Conservation (phyloP, 2,797 vertebrate species). For the Tinamus major region DNA sequence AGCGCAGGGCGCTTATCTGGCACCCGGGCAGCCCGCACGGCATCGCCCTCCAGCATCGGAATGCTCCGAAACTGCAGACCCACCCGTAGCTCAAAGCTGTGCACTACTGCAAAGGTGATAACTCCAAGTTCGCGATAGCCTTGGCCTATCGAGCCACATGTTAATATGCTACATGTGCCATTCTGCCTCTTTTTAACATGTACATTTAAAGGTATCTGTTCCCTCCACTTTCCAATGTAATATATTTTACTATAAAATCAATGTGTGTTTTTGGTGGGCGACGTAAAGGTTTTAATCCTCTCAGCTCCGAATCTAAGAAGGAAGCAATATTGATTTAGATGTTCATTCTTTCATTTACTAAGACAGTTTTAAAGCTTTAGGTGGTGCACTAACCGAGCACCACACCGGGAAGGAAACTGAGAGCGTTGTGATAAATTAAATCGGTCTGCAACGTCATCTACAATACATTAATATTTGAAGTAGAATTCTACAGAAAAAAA, state of each 20-base stretch:
- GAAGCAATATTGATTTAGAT: conserved; percentile 53
- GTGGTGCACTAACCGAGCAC: conserved; percentile 53
- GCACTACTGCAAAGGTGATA: background rate
- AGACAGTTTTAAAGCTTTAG: conserved; percentile 47
- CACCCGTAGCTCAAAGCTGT: background rate
- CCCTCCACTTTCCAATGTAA: conserved; percentile 13
- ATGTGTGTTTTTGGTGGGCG: conserved; percentile 29
- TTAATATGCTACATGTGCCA: conserved; percentile 7
- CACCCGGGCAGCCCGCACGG: background rate
- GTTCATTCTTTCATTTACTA: conserved; percentile 42
- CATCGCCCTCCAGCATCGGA: background rate
- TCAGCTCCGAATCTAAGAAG: conserved; percentile 3
- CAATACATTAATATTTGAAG: background rate
- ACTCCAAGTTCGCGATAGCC: background rate
- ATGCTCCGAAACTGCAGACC: background rate
- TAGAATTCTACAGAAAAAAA: background rate
- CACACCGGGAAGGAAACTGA: conserved; percentile 2
- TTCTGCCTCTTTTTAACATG: conserved; percentile 22
- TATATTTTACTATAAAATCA: conserved; percentile 52
- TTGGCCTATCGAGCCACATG: conserved; percentile 11
- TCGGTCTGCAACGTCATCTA: conserved; percentile 2
- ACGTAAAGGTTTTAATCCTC: conserved; percentile 32
- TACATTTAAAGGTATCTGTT: background rate
- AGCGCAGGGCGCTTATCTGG: background rate
- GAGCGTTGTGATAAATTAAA: conserved; percentile 52